Conservation (phyloP, 1,140 invertebrate species). For the Nasonia vitripennis region DNA sequence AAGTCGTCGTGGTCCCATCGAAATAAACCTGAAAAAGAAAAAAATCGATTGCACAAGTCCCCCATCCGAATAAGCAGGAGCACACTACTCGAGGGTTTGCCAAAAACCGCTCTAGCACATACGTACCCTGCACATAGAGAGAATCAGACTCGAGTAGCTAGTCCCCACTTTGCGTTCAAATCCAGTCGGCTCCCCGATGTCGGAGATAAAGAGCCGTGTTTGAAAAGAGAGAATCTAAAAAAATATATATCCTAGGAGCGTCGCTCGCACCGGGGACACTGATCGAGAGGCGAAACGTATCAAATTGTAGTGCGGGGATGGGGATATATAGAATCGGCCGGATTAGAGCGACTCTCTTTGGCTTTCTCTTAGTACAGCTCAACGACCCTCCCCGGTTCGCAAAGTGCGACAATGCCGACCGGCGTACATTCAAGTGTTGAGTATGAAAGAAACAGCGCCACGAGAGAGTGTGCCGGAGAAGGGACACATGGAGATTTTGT, state of each 20-base stretch:
- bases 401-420: constrained; percentile 33
- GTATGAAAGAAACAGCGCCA: constrained; percentile 12
- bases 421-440: neutral
- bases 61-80: neutral
- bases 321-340: constrained; percentile 46
- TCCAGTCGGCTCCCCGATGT: constrained; percentile 4
- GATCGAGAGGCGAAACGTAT: constrained; percentile 56
- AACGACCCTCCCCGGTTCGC: constrained; percentile 41
- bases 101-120: constrained; percentile 7
- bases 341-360: constrained; percentile 57
- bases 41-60: neutral
- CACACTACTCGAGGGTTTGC: constrained; percentile 35
- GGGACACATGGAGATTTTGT: constrained; percentile 35
- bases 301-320: constrained; percentile 53
- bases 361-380: constrained; percentile 37
- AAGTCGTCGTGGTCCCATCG: too few species aligned
- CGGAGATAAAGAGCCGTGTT: constrained; percentile 44
- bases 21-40: neutral
- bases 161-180: neutral
- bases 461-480: neutral
- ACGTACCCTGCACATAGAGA: neutral
- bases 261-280: neutral
- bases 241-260: neutral
- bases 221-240: constrained; percentile 42
- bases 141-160: constrained; percentile 28